Evolutionary conservation across 2,888 invertebrate genomes (phyloP), one percentile per base, ranked within the genome.

Genomic region (Steinernema hermaphroditum): DNA sequence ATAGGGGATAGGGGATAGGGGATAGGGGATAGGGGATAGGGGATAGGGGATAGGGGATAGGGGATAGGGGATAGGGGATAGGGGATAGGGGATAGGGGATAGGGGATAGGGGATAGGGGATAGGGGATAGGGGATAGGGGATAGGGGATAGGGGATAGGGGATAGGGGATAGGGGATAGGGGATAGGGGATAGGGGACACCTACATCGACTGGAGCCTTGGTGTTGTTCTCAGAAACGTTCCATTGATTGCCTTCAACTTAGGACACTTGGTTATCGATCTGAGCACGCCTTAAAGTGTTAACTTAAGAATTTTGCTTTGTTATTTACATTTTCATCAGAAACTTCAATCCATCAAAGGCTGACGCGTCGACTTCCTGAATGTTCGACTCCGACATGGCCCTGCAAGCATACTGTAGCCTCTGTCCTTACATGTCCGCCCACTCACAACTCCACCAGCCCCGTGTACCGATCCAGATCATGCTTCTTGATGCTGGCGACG

Each of bases 401-500:
- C 19, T 49, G 71, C 27, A 54, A 41, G 19, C 34, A 68, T 27
- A 68, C 16, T 14, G 14, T 69, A 34, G 57, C 29, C 9, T 19
- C 8, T 75, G 14, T n/a, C 43, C n/a, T 19, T 6, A 9, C 16
- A 9, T 46, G 16, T 46, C 22, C 14, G 22, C 27, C 8, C 27
- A 72, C 78, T 78, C 68, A 83, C 83, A 83, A 54, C 71, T 82
- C 80, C 46, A 80, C 76, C n/a, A 83, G 71, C 8, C 71, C 70
- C 8, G 73, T 68, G 68, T 80, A 83, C 14, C 46, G 71, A 19
- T 75, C 70, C 43, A 83, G 81, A 22, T 77, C 76, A 41, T 76
- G 70, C 4, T 34, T 32, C 1, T 72, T 70, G 24, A 83, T 80
- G 44, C 72, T 71, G 9, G 72, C 46, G 27, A 83, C 81, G 24